Conservation (phyloP, 2,113 vertebrate genomes). For the Picathartes gymnocephalus region DNA sequence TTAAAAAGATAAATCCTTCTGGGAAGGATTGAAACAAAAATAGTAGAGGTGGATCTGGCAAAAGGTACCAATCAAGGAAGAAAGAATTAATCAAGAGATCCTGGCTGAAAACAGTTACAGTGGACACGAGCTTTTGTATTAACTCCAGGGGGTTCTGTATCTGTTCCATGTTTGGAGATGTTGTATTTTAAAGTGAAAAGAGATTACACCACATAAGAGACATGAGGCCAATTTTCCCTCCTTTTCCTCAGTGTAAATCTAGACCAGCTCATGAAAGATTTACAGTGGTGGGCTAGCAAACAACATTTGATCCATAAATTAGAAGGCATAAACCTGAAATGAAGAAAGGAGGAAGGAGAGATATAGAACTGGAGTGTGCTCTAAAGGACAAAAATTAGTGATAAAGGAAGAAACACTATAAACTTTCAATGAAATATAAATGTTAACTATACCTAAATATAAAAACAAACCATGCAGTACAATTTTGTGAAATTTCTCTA, state of each 20-base stretch:
- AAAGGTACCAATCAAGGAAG: not conserved
- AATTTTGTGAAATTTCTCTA: not conserved
- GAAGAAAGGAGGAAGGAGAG: not conserved
- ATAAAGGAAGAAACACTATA: not conserved
- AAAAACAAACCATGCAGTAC: not conserved
- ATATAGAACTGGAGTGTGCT: not conserved
- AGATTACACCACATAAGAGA: not conserved
- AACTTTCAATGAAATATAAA: not conserved
- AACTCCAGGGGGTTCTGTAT: not conserved
- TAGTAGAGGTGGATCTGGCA: not conserved
- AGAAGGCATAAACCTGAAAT: not conserved
- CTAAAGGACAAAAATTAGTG: not conserved
- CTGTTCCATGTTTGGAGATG: not conserved
- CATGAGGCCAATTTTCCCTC: not conserved
- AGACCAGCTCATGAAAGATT: not conserved
- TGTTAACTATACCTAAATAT: not conserved
- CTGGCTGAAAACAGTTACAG: not conserved
- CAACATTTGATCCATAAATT: not conserved
- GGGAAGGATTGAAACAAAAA: not conserved
- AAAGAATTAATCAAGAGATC: not conserved
- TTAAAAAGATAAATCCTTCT: not conserved
- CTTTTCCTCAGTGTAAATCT: not conserved
- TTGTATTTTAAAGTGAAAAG: not conserved
- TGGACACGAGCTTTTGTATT: not conserved
- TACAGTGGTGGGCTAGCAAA: not conserved